Conservation (phyloP, 2,797 vertebrate species). For the Cirrhinus mrigala region DNA sequence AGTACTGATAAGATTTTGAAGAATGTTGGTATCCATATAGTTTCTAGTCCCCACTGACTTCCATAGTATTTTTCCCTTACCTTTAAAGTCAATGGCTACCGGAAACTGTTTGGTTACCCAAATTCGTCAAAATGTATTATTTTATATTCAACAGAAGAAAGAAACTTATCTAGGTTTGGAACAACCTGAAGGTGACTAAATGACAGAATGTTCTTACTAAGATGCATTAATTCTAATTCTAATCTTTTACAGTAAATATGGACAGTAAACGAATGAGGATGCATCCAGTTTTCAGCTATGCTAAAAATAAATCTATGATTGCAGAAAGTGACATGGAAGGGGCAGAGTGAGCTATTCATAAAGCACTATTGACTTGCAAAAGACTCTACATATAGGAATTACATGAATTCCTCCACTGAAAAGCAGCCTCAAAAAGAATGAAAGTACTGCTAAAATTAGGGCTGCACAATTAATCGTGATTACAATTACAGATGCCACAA, state of each 20-base stretch:
- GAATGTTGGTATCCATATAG: neutral
- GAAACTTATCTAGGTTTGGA: neutral
- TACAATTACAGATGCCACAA: too few species aligned
- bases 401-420: neutral
- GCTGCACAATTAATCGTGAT: too few species aligned
- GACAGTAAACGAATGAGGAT: neutral
- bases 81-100: neutral
- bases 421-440: neutral
- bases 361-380: neutral
- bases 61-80: neutral
- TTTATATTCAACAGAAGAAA: neutral
- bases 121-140: neutral
- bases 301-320: constrained; percentile 1
- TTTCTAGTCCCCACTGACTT: neutral
- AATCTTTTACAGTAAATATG: neutral
- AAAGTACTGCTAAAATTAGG: neutral
- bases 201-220: neutral
- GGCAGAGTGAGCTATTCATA: neutral
- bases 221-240: neutral
- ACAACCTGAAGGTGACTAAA: neutral
- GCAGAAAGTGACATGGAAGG: neutral
- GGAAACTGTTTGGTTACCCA: neutral
- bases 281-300: neutral
- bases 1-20: neutral
- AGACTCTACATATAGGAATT: neutral